Conservation (phyloP, 2,888 invertebrate genomes). For the Myopa tessellatipennis region DNA sequence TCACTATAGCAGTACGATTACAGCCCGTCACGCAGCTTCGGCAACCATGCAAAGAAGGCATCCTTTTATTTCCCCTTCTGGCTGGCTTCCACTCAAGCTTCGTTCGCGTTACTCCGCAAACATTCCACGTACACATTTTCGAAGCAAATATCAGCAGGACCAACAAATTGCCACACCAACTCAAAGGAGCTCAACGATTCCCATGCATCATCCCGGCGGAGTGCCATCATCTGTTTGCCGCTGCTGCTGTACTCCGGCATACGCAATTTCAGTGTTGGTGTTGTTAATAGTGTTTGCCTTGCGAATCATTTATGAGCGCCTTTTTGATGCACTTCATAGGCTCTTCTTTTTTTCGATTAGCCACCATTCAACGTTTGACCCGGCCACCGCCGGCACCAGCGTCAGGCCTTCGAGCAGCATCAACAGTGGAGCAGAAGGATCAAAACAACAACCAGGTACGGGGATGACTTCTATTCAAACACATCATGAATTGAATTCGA, state of each 20-base stretch:
- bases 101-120: conserved; percentile 7
- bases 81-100: background rate
- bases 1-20: too few relatives aligned
- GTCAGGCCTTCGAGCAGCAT: background rate
- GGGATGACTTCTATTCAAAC: conserved; percentile 23
- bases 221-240: background rate
- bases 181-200: background rate
- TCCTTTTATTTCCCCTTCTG: background rate
- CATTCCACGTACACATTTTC: conserved; percentile 5
- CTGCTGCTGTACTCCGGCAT: background rate
- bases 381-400: background rate
- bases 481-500: conserved; percentile 33
- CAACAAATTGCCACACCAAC: conserved; percentile 24
- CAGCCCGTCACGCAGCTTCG: too few relatives aligned
- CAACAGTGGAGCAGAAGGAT: background rate
- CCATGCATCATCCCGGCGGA: background rate
- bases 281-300: conserved; percentile 41
- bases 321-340: background rate
- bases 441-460: background rate
- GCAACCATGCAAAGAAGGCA: too few relatives aligned
- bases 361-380: background rate
- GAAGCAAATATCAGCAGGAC: conserved; percentile 7
- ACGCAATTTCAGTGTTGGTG: conserved; percentile 28
- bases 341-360: conserved; percentile 13
- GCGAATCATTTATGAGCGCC: conserved; percentile 40